Evolutionary conservation across 2,888 invertebrate species (phyloP).

Genomic region (Zonitis immaculata): DNA sequence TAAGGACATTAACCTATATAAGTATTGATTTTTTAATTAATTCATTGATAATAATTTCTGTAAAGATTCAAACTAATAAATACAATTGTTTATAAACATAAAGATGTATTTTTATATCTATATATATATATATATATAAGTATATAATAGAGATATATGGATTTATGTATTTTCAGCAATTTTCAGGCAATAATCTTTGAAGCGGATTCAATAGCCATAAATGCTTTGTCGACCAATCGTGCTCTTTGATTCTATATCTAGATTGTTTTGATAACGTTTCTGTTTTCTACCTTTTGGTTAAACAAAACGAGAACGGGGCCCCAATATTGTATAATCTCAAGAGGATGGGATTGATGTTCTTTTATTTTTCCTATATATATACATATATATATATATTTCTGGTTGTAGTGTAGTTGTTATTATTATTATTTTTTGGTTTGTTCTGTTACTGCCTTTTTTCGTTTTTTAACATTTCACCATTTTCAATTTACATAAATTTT

Average conservation of each 20-base stretch:
- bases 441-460: conserved; percentile 17
- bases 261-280: conserved; percentile 44
- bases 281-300: conserved; percentile 30
- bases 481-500: conserved; percentile 34
- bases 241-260: conserved; percentile 43
- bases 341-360: conserved; percentile 28
- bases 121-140: no score
- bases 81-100: no score
- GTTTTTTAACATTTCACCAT: conserved; percentile 29
- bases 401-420: background rate
- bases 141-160: background rate
- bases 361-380: background rate
- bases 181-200: conserved; percentile 19
- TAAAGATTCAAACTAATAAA: no score
- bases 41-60: no score
- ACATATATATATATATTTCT: no score
- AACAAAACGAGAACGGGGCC: conserved; percentile 17
- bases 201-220: conserved; percentile 43
- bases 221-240: conserved; percentile 40
- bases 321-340: conserved; percentile 23
- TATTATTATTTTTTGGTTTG: background rate
- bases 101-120: no score
- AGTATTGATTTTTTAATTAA: no score
- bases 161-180: background rate
- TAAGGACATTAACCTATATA: background rate